Base-by-base conservation (phyloP, 2,113 vertebrate species). In the Thunnus maccoyii region DNA sequence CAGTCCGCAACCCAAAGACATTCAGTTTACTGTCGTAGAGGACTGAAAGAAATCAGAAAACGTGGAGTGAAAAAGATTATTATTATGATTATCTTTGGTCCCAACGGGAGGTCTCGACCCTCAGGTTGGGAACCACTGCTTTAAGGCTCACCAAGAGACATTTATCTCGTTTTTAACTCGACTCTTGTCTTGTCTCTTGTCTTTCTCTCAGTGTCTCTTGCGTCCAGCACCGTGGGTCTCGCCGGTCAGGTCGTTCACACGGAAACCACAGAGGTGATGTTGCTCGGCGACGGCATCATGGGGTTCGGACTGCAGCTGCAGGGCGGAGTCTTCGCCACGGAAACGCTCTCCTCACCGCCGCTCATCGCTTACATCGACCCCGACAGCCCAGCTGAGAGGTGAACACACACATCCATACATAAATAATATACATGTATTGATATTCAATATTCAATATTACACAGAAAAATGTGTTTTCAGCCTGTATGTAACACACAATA, bases 231-330 rank as follows among this genome's bases (percentile, higher is more conserved):
- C 0, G 96, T 99, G 75, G 98, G 98, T 25, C 94, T 99, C 72
- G 97, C 98, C 1, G 98, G 98, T 27, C 98, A 99, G 94, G 97
- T 99, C 3, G 98, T 99, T 50, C 98, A 99, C 94, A 99, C 98
- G 0, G 98, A 99, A 92, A 99, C 97, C 80, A 98, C 98, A 0
- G 97, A 99, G 92, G 97, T 99, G 3, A 93, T 89, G 74, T 93
- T 99, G 93, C 94, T 97, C 18, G 97, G 97, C 51, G 98, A 99
- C 88, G 97, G 97, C 51, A 85, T 99, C 72, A 95, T 97, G 66
- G 98, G 98, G 60, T 99, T 99, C 83, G 98, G 98, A 68, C 97
- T 99, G 83, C 98, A 99, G 87, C 96, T 99, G 86, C 98, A 99
- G 90, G 98, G 98, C 5, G 98, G 98, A 0, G 97, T 99, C 74